A percentile compares a stretch with the other conserved stretches of the same genome.
These are phyloP conservation scores for Dipodomys spectabilis DNA, from an alignment of 2,113 vertebrate species.

Conservation along the genomic window DNA sequence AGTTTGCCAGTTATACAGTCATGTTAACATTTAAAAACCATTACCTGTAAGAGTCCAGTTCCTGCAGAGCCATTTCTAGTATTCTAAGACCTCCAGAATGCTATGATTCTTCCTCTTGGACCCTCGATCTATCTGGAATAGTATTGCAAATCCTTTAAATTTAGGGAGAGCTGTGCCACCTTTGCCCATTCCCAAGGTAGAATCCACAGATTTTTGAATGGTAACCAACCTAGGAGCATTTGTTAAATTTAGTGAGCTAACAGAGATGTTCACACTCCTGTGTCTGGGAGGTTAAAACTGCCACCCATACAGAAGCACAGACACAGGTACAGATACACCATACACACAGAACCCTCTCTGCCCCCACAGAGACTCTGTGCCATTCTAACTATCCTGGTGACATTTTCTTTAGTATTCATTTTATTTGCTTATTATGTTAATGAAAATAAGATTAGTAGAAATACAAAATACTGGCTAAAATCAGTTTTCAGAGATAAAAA, in stretches of 20 bases:
- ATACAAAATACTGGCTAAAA: neutral
- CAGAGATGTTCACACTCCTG: neutral
- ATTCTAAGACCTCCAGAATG: neutral
- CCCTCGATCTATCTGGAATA: neutral
- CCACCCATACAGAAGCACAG: no score
- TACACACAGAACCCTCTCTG: neutral
- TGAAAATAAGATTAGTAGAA: neutral
- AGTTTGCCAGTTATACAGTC: conserved; percentile 18
- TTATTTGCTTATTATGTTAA: conserved; percentile 37
- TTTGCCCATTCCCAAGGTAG: neutral
- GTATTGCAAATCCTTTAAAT: neutral
- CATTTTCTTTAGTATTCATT: neutral
- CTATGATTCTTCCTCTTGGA: neutral
- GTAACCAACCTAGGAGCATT: neutral
- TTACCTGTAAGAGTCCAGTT: neutral
- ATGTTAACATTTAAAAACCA: neutral
- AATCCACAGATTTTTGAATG: conserved; percentile 9
- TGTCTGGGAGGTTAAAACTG: neutral
- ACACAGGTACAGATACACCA: no score
- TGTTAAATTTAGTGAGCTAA: neutral
- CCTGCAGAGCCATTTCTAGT: neutral
- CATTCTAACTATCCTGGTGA: neutral
- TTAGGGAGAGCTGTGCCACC: neutral
- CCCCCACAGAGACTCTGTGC: neutral
- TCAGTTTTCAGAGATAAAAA: conserved; percentile 34